phyloP scores from a whole-genome alignment of 2,888 invertebrate genomes.

The Saturnia pavonia region DNA sequence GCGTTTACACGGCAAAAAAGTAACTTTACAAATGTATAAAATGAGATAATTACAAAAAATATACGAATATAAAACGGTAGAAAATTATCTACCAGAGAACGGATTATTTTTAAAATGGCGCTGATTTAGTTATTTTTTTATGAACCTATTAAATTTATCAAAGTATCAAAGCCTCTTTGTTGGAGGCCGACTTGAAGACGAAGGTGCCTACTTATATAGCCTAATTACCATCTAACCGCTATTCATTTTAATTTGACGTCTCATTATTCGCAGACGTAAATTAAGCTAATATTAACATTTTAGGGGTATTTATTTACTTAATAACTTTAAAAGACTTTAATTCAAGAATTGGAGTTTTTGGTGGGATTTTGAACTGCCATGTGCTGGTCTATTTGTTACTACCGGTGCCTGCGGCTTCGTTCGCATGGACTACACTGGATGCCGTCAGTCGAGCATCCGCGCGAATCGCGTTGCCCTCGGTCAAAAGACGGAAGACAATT shows the following conservation, averaged over 20 bases:
- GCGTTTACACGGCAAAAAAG: too few species aligned
- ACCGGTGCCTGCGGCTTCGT: too few species aligned
- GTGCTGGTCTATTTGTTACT: too few species aligned
- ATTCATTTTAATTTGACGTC: conserved; percentile 24
- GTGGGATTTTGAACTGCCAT: too few species aligned
- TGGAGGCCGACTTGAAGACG: conserved; percentile 16
- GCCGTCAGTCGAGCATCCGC: too few species aligned
- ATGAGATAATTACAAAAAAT: too few species aligned
- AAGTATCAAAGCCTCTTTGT: conserved; percentile 20
- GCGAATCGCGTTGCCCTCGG: too few species aligned
- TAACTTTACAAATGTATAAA: too few species aligned
- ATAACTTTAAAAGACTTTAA: conserved; percentile 28
- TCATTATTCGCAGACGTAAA: conserved; percentile 23
- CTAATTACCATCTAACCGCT: conserved; percentile 24
- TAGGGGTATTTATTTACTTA: conserved; percentile 44
- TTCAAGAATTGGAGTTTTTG: too few species aligned
- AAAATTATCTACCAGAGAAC: not conserved
- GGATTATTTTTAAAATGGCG: not conserved
- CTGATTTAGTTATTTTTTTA: not conserved
- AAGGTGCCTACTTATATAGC: conserved; percentile 21
- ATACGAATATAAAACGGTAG: too few species aligned
- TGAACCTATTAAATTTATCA: conserved; percentile 22
- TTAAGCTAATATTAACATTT: conserved; percentile 24
- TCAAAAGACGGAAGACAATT: too few species aligned
- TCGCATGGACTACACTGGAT: too few species aligned